These are phyloP conservation scores for Drosophila ogumai DNA, from an alignment of 1,140 invertebrate species.

Conservation along the genomic window DNA sequence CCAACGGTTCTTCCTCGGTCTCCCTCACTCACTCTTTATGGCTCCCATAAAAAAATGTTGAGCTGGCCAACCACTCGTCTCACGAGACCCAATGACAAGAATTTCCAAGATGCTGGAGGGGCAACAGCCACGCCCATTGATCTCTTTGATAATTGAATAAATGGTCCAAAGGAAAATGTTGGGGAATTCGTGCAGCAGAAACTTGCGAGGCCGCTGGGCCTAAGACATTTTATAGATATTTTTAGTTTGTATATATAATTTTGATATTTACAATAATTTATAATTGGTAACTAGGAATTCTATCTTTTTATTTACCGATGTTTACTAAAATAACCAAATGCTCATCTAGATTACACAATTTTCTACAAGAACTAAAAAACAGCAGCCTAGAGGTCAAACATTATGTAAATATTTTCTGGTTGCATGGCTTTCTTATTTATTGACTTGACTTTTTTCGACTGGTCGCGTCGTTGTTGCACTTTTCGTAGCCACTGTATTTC, in stretches of 20 bases:
- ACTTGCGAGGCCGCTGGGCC: conserved; percentile 12
- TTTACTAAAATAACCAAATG: conserved; percentile 8
- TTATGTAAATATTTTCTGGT: conserved; percentile 58
- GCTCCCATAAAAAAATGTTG: conserved; percentile 9
- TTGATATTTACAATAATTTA: not conserved
- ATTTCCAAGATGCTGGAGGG: not conserved
- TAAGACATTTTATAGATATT: too few species aligned
- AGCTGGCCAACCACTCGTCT: conserved; percentile 1
- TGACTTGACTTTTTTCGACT: conserved; percentile 33
- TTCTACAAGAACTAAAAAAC: conserved; percentile 16
- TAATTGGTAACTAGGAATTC: not conserved
- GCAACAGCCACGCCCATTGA: conserved; percentile 36
- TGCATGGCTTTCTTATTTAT: conserved; percentile 61
- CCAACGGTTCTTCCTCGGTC: conserved; percentile 47
- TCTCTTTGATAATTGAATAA: conserved; percentile 53
- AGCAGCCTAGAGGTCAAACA: conserved; percentile 16
- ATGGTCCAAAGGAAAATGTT: conserved; percentile 3
- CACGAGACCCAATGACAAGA: conserved; percentile 23
- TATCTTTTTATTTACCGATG: too few species aligned
- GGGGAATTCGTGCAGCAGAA: conserved; percentile 20
- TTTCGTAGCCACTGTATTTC: conserved; percentile 17
- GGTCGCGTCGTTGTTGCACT: conserved; percentile 19
- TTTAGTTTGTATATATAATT: not conserved
- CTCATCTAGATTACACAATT: conserved; percentile 54
- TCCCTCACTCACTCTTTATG: conserved; percentile 18